Evolutionary conservation across 2,888 invertebrate species (phyloP), one percentile per base, ranked within the genome.

Genomic region (Orthosia gothica): DNA sequence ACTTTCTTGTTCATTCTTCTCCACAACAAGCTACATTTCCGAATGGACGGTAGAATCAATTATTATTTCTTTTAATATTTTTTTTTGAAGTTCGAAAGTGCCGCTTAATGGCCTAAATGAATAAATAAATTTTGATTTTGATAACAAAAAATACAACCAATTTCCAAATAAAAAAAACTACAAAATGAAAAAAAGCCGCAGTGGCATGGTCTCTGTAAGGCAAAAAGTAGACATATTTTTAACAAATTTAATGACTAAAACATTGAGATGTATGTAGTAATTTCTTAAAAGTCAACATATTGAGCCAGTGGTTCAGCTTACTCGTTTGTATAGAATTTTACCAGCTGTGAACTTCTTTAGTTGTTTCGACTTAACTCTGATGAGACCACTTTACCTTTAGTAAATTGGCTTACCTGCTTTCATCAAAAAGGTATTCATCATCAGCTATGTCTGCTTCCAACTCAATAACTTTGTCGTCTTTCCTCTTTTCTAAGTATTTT

Each of bases 401-500:
- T 20, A 18, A 59, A 54, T 62, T 4, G 15, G 97, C 98, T 97
- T 97, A 99, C 98, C 98, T 97, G 91, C 98, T 97, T 82, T 99
- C 98, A 70, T 98, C 98, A 94, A 99, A 99, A 0, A 99, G 97
- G 92, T 98, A 99, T 94, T 99, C 99, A 96, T 99, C 99, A 94
- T 99, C 99, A 63, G 98, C 96, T 75, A 99, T 98, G 91, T 99
- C 99, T 11, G 98, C 98, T 95, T 99, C 99, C 67, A 99, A 95
- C 93, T 99, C 99, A 15, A 98, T 97, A 52, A 99, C 97, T 96
- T 99, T 99, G 91, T 99, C 99, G 74, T 98, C 99, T 94, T 99
- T 99, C 62, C 99, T 97, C 93, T 99, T 99, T 91, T 98, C 98
- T 87, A 99, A 97, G 93, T 99, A 99, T 90, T 99, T 98, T 63